phyloP scores from a whole-genome alignment of 92 coral and sea anemone genomes.

The Porites evermanni region DNA sequence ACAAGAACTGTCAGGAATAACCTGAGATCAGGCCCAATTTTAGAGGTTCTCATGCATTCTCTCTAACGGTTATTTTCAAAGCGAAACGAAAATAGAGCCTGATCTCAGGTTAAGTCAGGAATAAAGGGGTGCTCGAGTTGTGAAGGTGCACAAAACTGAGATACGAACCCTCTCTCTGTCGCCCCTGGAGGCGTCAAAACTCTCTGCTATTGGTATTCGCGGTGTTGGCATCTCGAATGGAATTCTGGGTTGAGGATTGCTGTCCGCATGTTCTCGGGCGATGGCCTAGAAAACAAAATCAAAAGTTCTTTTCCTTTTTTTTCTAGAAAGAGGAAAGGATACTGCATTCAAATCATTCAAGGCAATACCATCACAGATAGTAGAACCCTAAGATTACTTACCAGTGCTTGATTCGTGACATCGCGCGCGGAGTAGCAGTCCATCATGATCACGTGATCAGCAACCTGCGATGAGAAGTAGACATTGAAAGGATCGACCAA shows the following conservation, averaged over 20 bases:
- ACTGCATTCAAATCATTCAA: too few species aligned
- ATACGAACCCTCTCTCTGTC: constrained; percentile 65
- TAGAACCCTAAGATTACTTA: background rate
- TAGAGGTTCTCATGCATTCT: too few species aligned
- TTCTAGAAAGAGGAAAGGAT: too few species aligned
- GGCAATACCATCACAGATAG: too few species aligned
- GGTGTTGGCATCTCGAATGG: constrained; percentile 58
- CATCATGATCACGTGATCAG: constrained; percentile 78
- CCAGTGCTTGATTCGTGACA: constrained; percentile 69
- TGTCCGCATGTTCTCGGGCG: constrained; percentile 51
- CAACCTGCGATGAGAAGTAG: constrained; percentile 40
- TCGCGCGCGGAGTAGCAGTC: constrained; percentile 66
- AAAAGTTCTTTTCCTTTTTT: background rate
- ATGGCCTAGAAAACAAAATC: constrained; percentile 48
- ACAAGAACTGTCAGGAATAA: too few species aligned
- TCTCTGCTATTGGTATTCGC: constrained; percentile 64
- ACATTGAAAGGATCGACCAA: too few species aligned
- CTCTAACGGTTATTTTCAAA: too few species aligned
- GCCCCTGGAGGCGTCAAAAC: constrained; percentile 71
- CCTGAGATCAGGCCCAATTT: too few species aligned
- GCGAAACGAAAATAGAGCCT: too few species aligned
- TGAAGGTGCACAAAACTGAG: too few species aligned
- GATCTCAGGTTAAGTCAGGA: too few species aligned
- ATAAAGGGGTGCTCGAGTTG: too few species aligned
- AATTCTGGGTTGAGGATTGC: constrained; percentile 51